Evolutionary conservation across 2,797 vertebrate species (phyloP).

Genomic region (Brachyrhaphis roseni): DNA sequence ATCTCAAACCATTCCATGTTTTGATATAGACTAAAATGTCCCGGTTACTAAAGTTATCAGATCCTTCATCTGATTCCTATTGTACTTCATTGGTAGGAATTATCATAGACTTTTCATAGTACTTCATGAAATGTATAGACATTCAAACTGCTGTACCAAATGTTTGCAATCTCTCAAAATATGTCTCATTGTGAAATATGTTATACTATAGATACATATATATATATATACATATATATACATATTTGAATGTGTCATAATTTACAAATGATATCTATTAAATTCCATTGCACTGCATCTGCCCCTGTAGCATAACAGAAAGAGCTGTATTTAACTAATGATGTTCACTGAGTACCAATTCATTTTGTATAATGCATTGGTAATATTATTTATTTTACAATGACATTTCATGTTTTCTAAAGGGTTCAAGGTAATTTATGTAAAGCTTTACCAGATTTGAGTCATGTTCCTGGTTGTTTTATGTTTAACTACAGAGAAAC

Average conservation of each 20-base stretch:
- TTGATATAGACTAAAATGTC: constrained; percentile 73
- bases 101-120: constrained; percentile 61
- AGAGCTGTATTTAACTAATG: constrained; percentile 68
- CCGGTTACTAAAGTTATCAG: constrained; percentile 58
- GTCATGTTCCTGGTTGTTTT: constrained; percentile 38
- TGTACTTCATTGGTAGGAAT: constrained; percentile 74
- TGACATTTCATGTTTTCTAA: constrained; percentile 15
- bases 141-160: constrained; percentile 70
- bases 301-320: constrained; percentile 78
- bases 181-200: constrained; percentile 76
- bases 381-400: constrained; percentile 31
- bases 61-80: constrained; percentile 60
- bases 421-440: constrained; percentile 39
- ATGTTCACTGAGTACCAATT: constrained; percentile 61
- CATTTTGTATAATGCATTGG: constrained; percentile 34
- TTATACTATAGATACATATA: constrained; percentile 58
- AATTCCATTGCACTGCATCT: constrained; percentile 75
- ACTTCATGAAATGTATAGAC: constrained; percentile 68
- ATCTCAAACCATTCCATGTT: constrained; percentile 75
- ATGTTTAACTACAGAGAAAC: constrained; percentile 28
- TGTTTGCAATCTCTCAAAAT: constrained; percentile 68
- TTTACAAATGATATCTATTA: constrained; percentile 71
- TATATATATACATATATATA: constrained; percentile 56
- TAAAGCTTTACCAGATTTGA: constrained; percentile 42
- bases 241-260: constrained; percentile 76